Evolutionary conservation across 23 tunicate genomes (phyloP).

Genomic region (Botrylloides violaceus): DNA sequence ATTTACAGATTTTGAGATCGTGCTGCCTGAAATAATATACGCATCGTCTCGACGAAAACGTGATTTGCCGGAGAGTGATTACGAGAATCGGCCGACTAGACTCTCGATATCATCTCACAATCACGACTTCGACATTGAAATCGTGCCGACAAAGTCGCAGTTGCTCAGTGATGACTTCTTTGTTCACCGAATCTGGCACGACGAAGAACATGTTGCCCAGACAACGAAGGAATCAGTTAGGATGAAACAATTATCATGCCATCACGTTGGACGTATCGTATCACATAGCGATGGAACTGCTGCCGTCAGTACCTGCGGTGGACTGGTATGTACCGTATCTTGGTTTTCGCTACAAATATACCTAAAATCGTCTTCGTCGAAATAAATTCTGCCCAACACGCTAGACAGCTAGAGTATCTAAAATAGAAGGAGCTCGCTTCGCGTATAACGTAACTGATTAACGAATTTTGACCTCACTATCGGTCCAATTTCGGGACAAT

Average conservation of each 20-base stretch:
- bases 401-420: too few species aligned
- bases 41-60: neutral
- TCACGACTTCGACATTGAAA: slow-evolving; percentile 4
- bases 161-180: neutral
- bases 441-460: too few species aligned
- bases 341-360: too few species aligned
- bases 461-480: too few species aligned
- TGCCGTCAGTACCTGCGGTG: slow-evolving; percentile 71
- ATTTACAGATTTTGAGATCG: slow-evolving; percentile 22
- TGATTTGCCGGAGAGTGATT: neutral
- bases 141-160: neutral
- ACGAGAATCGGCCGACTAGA: neutral
- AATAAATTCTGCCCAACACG: too few species aligned
- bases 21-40: neutral
- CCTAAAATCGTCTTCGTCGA: too few species aligned
- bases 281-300: slow-evolving; percentile 38
- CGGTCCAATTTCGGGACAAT: too few species aligned
- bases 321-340: slow-evolving; percentile 49
- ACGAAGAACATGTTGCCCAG: neutral
- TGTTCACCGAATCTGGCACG: neutral
- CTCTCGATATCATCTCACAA: neutral
- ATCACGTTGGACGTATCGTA: slow-evolving; percentile 45
- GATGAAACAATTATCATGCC: slow-evolving; percentile 20
- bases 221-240: neutral
- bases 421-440: too few species aligned